phyloP scores from a whole-genome alignment of 2,888 invertebrate species.

The Merodon equestris region DNA sequence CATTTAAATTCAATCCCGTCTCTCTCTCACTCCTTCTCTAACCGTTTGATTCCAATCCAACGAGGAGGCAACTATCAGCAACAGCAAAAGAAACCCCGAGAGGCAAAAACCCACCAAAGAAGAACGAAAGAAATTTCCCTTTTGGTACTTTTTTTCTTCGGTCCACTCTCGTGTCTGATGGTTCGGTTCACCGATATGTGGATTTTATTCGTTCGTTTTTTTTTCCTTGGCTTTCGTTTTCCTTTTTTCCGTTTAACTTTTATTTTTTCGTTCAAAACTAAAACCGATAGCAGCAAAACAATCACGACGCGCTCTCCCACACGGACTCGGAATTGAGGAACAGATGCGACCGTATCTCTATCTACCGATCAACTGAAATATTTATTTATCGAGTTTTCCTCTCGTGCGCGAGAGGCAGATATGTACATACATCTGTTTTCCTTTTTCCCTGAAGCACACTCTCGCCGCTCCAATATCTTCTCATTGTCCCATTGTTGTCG shows the following conservation, averaged over 20 bases:
- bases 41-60: conserved; percentile 3
- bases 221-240: no score
- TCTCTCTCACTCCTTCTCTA: conserved; percentile 20
- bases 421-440: conserved; percentile 4
- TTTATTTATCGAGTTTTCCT: conserved; percentile 59
- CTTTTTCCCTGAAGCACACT: conserved; percentile 3
- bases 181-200: conserved; percentile 40
- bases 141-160: conserved; percentile 43
- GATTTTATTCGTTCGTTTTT: conserved; percentile 12
- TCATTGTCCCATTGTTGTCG: conserved; percentile 40
- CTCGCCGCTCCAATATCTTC: neutral
- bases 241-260: conserved; percentile 1
- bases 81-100: no score
- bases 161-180: conserved; percentile 22
- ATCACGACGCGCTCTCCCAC: conserved; percentile 18
- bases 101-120: neutral
- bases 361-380: conserved; percentile 59
- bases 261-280: conserved; percentile 10
- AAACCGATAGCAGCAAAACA: conserved; percentile 10
- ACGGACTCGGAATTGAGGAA: conserved; percentile 8
- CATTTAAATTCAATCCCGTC: conserved; percentile 44
- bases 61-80: neutral
- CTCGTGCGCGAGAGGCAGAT: conserved; percentile 43
- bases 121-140: conserved; percentile 49
- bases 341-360: conserved; percentile 52